These are phyloP conservation scores for Pantala flavescens DNA, from an alignment of 1,140 invertebrate species.

Conservation along the genomic window DNA sequence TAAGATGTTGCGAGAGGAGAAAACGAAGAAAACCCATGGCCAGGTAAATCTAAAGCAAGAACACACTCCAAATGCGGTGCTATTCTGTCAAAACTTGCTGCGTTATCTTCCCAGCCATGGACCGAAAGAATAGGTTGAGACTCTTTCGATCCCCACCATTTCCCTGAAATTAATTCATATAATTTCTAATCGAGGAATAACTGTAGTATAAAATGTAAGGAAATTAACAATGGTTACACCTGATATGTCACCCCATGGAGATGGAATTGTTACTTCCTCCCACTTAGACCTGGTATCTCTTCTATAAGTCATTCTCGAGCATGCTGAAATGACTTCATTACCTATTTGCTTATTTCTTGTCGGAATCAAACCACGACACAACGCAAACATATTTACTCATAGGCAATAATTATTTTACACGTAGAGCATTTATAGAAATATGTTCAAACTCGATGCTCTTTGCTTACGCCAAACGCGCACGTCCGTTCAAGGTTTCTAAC, in stretches of 20 bases:
- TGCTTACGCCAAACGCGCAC: no score
- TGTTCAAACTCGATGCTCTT: no score
- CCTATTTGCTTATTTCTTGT: no score
- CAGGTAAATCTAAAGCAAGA: slow-evolving; percentile 57
- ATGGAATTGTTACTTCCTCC: not conserved
- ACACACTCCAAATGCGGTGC: slow-evolving; percentile 41
- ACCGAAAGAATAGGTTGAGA: slow-evolving; percentile 53
- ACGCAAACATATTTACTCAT: no score
- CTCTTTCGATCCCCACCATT: slow-evolving; percentile 28
- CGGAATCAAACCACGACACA: no score
- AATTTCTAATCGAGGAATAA: not conserved
- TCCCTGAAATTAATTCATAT: slow-evolving; percentile 18
- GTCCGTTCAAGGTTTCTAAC: no score
- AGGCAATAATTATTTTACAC: no score
- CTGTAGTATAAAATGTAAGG: not conserved
- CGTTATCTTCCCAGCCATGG: slow-evolving; percentile 42
- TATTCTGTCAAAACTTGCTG: not conserved
- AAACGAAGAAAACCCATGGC: slow-evolving; percentile 60
- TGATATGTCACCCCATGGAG: not conserved
- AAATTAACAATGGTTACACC: not conserved
- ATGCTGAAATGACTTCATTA: no score
- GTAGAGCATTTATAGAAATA: no score
- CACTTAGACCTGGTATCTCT: no score
- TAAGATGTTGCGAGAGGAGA: slow-evolving; percentile 51
- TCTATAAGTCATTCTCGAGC: no score